Evolutionary conservation across 1,140 invertebrate species (phyloP).

Genomic region (Cherax destructor): DNA sequence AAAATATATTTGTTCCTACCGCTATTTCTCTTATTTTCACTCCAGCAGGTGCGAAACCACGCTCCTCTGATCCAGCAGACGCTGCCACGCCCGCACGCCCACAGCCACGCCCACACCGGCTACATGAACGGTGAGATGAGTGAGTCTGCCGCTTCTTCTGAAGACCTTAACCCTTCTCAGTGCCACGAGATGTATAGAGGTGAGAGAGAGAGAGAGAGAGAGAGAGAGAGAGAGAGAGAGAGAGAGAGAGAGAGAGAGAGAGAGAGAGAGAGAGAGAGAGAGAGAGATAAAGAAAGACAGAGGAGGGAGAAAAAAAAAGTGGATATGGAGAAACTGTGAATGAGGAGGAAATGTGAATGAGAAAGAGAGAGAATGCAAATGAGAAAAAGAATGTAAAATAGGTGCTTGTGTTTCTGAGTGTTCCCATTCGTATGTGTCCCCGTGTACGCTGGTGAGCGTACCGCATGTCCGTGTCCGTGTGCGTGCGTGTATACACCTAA

Average conservation of each 20-base stretch:
- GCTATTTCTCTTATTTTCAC: too few relatives aligned
- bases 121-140: slow-evolving; percentile 68
- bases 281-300: too few relatives aligned
- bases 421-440: too few relatives aligned
- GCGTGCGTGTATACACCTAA: not conserved
- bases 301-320: too few relatives aligned
- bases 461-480: not conserved
- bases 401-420: too few relatives aligned
- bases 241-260: not conserved
- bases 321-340: not conserved
- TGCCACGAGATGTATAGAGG: slow-evolving; percentile 39
- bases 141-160: slow-evolving; percentile 59
- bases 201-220: slow-evolving; percentile 41
- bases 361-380: not conserved
- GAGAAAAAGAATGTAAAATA: not conserved
- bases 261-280: not conserved
- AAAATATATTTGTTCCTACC: not conserved
- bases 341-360: not conserved
- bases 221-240: slow-evolving; percentile 11
- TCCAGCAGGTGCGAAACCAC: slow-evolving; percentile 56
- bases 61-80: slow-evolving; percentile 56
- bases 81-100: slow-evolving; percentile 5
- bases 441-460: too few relatives aligned
- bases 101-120: slow-evolving; percentile 15
- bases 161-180: slow-evolving; percentile 51